Percentiles rank a stretch among this genome's conserved stretches.
Evolutionary conservation across 2,888 invertebrate genomes (phyloP).

Genomic region (Idaea straminata): DNA sequence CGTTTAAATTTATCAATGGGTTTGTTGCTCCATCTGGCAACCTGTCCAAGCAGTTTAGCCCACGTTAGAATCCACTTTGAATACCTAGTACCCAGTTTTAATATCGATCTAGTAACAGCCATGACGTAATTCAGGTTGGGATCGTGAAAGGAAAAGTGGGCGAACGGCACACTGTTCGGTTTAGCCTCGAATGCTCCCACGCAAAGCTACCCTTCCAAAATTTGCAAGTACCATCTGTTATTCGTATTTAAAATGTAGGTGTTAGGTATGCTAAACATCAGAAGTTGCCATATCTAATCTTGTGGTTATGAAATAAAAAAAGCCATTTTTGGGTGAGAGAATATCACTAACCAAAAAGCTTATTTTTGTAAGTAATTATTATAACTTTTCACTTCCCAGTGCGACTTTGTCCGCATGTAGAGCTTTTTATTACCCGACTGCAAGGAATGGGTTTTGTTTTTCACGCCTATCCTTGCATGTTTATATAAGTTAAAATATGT

Average conservation of each 20-base stretch:
- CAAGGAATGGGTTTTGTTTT: too few species aligned
- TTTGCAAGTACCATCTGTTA: constrained; percentile 18
- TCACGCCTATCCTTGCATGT: too few species aligned
- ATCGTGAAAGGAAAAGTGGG: constrained; percentile 76
- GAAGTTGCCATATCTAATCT: too few species aligned
- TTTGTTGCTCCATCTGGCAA: neutral
- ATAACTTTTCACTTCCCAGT: too few species aligned
- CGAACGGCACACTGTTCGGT: constrained; percentile 53
- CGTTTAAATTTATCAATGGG: constrained; percentile 3
- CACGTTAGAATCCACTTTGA: constrained; percentile 24
- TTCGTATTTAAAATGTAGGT: constrained; percentile 14
- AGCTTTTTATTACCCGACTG: too few species aligned
- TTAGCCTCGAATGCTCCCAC: constrained; percentile 70
- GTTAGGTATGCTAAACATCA: too few species aligned
- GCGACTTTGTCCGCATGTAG: too few species aligned
- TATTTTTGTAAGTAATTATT: too few species aligned
- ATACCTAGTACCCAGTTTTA: constrained; percentile 31
- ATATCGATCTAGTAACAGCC: constrained; percentile 33
- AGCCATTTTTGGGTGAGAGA: too few species aligned
- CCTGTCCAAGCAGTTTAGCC: constrained; percentile 6
- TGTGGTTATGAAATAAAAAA: too few species aligned
- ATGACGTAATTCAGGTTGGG: constrained; percentile 76
- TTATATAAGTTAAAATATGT: too few species aligned
- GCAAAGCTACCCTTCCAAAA: constrained; percentile 46
- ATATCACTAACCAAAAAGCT: too few species aligned